Percentiles rank a stretch among this genome's conserved stretches.
Conservation (phyloP, 1,140 invertebrate species). For the Coelopa frigida region DNA sequence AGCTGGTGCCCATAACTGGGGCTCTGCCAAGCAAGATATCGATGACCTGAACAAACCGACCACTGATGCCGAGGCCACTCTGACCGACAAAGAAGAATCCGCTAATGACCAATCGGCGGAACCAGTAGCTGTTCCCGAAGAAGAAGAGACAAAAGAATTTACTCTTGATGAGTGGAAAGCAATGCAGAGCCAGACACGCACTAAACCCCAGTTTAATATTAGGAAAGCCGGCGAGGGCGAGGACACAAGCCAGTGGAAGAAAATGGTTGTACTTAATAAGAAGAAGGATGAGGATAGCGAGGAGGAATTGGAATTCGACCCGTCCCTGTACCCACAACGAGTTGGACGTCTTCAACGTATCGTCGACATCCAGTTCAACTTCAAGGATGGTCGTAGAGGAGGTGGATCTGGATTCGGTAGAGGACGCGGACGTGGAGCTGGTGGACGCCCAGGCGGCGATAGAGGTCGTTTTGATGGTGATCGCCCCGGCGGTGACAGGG, state of each 20-base stretch:
- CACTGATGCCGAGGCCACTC: constrained; percentile 42
- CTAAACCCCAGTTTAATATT: constrained; percentile 74
- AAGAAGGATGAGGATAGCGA: constrained; percentile 46
- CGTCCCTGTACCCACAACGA: constrained; percentile 70
- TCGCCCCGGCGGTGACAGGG: constrained; percentile 19
- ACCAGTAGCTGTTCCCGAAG: constrained; percentile 44
- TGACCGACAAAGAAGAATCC: constrained; percentile 38
- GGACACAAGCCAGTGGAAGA: constrained; percentile 79
- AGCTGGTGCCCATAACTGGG: constrained; percentile 88
- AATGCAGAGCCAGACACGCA: constrained; percentile 56
- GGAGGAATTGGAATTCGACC: constrained; percentile 59
- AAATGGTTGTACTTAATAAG: constrained; percentile 54
- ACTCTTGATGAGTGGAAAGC: constrained; percentile 84
- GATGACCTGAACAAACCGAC: constrained; percentile 52
- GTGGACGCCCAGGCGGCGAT: neutral
- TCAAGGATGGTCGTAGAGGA: constrained; percentile 63
- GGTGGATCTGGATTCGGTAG: constrained; percentile 50
- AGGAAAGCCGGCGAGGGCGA: constrained; percentile 86
- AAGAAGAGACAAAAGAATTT: constrained; percentile 64
- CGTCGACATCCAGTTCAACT: constrained; percentile 79
- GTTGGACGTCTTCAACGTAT: constrained; percentile 75
- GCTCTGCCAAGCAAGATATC: constrained; percentile 79
- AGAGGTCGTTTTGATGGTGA: constrained; percentile 37
- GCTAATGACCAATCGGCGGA: constrained; percentile 45
- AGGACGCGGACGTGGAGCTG: constrained; percentile 51